These are phyloP conservation scores for Polylopha cassiicola DNA, from an alignment of 2,888 invertebrate genomes.

Conservation along the genomic window DNA sequence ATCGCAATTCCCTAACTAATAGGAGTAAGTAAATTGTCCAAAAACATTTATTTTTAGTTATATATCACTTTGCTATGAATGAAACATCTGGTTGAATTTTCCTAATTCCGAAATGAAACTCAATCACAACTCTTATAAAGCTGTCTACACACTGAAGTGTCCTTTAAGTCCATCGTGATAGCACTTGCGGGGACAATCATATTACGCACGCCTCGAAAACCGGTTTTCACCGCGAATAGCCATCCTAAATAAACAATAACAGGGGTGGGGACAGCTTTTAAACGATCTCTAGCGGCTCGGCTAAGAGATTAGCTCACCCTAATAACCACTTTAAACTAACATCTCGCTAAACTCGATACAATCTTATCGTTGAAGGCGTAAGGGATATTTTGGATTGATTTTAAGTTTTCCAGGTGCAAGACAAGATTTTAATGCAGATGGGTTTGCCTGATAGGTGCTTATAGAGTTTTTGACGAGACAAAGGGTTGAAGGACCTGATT, in stretches of 20 bases:
- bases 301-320: constrained; percentile 72
- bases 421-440: constrained; percentile 43
- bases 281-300: constrained; percentile 72
- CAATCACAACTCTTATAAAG: constrained; percentile 7
- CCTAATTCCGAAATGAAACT: too few species aligned
- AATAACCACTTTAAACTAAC: constrained; percentile 45
- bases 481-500: constrained; percentile 51
- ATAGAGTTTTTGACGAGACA: constrained; percentile 66
- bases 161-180: constrained; percentile 12
- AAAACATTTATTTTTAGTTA: too few species aligned
- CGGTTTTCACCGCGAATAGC: constrained; percentile 65
- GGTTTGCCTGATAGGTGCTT: constrained; percentile 61
- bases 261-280: constrained; percentile 69
- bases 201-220: constrained; percentile 72
- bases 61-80: too few species aligned
- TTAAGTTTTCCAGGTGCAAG: constrained; percentile 15
- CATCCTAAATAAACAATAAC: constrained; percentile 77
- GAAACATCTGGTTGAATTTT: too few species aligned
- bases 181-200: constrained; percentile 66
- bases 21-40: too few species aligned
- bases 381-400: constrained; percentile 27
- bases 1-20: too few species aligned
- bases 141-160: constrained; percentile 12
- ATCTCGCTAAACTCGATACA: constrained; percentile 21
- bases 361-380: constrained; percentile 24